phyloP scores from a whole-genome alignment of 1,140 invertebrate species.

The Bathynomus jamesi region DNA sequence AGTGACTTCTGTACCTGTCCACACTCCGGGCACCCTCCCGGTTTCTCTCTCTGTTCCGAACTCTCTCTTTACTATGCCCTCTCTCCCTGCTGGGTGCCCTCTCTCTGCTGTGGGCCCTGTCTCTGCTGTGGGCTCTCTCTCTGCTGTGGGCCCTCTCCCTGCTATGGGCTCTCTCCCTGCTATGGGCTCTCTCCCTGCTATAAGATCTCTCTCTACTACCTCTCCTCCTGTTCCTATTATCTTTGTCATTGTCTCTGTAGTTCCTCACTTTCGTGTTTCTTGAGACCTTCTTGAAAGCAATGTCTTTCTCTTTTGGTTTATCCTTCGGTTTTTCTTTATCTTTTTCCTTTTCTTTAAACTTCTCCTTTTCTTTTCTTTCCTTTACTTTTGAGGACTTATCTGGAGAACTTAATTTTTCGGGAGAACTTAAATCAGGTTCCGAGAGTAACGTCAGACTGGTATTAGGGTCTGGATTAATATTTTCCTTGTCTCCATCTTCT shows the following conservation, averaged over 20 bases:
- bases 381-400: background rate
- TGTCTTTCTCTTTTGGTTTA: conserved; percentile 31
- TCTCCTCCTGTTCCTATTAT: conserved; percentile 21
- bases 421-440: background rate
- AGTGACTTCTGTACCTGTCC: background rate
- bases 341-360: conserved; percentile 33
- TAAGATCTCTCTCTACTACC: conserved; percentile 15
- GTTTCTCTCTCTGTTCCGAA: conserved; percentile 23
- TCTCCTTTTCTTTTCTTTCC: conserved; percentile 41
- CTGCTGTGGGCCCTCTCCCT: conserved; percentile 15
- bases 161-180: conserved; percentile 16
- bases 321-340: conserved; percentile 41
- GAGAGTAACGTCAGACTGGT: background rate
- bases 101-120: conserved; percentile 6
- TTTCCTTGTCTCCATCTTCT: conserved; percentile 27
- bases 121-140: conserved; percentile 20
- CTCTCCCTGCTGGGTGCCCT: conserved; percentile 10
- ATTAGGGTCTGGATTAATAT: conserved; percentile 4
- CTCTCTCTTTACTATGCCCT: conserved; percentile 19
- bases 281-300: conserved; percentile 37
- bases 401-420: background rate
- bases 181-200: conserved; percentile 7
- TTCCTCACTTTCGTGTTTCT: conserved; percentile 41
- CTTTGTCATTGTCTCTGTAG: conserved; percentile 32
- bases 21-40: conserved; percentile 45